Percentiles rank a stretch among this genome's conserved stretches.
These are phyloP conservation scores for Stenopsyche tienmushanensis DNA, from an alignment of 1,140 invertebrate species.

Conservation along the genomic window DNA sequence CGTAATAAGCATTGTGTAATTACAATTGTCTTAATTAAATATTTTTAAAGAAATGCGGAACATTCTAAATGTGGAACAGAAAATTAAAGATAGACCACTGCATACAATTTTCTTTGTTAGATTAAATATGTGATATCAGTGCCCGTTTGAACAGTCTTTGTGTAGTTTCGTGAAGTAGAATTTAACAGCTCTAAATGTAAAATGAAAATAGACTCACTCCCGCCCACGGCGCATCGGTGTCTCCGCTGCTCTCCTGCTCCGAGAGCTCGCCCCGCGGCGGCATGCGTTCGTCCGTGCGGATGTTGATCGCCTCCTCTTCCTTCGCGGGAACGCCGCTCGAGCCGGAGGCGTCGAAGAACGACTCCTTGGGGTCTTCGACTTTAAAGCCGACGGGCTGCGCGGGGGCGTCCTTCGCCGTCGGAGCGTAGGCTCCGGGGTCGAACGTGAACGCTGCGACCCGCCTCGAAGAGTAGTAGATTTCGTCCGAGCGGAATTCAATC, in stretches of 20 bases:
- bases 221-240: slow-evolving; percentile 67
- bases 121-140: too few species aligned
- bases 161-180: not conserved
- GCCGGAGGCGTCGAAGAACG: slow-evolving; percentile 52
- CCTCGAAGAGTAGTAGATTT: too few species aligned
- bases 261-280: slow-evolving; percentile 78
- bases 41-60: too few species aligned
- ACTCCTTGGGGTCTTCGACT: slow-evolving; percentile 48
- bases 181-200: not conserved
- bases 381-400: slow-evolving; percentile 36
- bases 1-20: too few species aligned
- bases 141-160: not conserved
- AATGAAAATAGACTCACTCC: slow-evolving; percentile 45
- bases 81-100: too few species aligned
- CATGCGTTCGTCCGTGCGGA: slow-evolving; percentile 81
- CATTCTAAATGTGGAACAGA: too few species aligned
- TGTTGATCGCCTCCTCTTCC: slow-evolving; percentile 65
- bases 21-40: too few species aligned
- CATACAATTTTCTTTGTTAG: not conserved
- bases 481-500: not conserved
- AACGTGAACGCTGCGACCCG: slow-evolving; percentile 47
- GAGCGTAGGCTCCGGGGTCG: slow-evolving; percentile 39
- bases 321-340: slow-evolving; percentile 50
- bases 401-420: too few species aligned
- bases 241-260: slow-evolving; percentile 79